phyloP scores from a whole-genome alignment of 2,113 vertebrate species.

The Daphoenositta chrysoptera region DNA sequence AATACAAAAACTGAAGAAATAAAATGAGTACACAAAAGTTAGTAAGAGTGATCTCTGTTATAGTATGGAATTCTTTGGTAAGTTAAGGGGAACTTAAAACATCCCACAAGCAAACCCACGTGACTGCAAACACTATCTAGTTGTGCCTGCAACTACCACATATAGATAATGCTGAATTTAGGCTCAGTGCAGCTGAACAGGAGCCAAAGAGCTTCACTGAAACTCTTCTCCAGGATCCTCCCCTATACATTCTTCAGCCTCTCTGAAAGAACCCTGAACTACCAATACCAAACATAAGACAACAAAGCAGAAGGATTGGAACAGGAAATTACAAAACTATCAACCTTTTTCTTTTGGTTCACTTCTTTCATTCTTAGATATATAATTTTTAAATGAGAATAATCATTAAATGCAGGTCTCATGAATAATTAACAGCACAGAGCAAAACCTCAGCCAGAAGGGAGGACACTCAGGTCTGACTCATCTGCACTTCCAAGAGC shows the following conservation, averaged over 20 bases:
- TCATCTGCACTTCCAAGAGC: neutral
- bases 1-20: neutral
- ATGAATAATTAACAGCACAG: neutral
- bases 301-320: neutral
- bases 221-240: neutral
- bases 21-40: neutral
- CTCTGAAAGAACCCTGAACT: neutral
- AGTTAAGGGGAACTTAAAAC: neutral
- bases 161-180: neutral
- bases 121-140: neutral
- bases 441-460: neutral
- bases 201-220: neutral
- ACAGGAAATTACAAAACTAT: neutral
- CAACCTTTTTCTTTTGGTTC: neutral
- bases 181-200: neutral
- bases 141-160: neutral
- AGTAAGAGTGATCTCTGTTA: neutral
- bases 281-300: neutral
- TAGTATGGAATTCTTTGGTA: neutral
- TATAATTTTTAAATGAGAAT: neutral
- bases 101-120: neutral
- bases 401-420: neutral
- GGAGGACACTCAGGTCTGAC: neutral
- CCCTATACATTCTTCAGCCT: neutral
- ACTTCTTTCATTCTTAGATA: neutral